Evolutionary conservation across 2,797 vertebrate species (phyloP).

Genomic region (Scleropages formosus): DNA sequence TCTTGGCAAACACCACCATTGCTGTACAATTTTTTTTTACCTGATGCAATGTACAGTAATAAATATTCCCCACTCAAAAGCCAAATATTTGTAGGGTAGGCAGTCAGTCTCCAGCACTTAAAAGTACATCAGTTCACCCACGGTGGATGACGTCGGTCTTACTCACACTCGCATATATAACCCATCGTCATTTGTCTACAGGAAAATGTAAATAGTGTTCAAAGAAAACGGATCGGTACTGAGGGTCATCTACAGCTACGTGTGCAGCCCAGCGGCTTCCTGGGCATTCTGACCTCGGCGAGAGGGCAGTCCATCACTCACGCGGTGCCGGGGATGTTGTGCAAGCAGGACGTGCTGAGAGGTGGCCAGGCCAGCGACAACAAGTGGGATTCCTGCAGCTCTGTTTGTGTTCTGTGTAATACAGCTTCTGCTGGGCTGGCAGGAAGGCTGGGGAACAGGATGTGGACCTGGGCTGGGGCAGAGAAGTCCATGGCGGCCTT

Average conservation of each 20-base stretch:
- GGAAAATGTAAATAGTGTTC: background rate
- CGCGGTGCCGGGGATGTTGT: background rate
- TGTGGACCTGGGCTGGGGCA: too few relatives aligned
- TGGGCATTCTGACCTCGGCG: background rate
- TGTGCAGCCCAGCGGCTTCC: background rate
- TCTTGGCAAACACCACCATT: background rate
- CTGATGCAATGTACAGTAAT: background rate
- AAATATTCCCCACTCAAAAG: background rate
- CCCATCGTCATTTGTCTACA: background rate
- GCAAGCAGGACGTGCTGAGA: background rate
- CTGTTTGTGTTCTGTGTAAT: background rate
- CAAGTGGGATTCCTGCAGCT: background rate
- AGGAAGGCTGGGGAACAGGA: too few relatives aligned
- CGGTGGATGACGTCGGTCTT: background rate
- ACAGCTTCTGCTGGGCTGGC: background rate
- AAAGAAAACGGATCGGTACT: background rate
- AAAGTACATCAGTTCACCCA: background rate
- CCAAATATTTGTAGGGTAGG: background rate
- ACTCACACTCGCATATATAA: background rate
- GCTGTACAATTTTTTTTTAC: background rate
- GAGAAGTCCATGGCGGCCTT: too few relatives aligned
- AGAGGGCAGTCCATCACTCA: constrained; percentile 17
- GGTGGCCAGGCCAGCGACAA: background rate
- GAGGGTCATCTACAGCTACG: background rate
- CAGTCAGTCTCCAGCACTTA: background rate